phyloP scores from a whole-genome alignment of 2,797 vertebrate species.

The Sebastes cheni region DNA sequence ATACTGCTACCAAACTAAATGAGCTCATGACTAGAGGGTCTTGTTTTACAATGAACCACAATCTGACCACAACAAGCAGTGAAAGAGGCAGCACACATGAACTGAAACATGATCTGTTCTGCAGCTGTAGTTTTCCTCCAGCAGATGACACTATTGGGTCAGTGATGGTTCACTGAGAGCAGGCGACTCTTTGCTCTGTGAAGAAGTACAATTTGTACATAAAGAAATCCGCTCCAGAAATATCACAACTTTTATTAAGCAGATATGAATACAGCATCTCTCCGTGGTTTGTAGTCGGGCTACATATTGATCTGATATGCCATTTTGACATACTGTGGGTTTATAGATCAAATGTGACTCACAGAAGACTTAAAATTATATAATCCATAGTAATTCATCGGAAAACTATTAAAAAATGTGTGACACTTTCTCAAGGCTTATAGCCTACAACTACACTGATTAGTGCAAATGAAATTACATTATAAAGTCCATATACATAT shows the following conservation, averaged over 20 bases:
- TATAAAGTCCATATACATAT: background rate
- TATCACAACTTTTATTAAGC: slow-evolving; percentile 39
- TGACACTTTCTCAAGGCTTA: background rate
- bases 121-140: slow-evolving; percentile 53
- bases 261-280: background rate
- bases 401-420: background rate
- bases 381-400: background rate
- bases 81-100: background rate
- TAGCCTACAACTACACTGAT: background rate
- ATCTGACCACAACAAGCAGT: background rate
- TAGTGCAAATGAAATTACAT: background rate
- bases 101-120: background rate
- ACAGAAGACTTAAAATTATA: background rate
- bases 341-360: background rate
- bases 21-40: background rate
- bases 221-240: background rate
- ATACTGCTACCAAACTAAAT: background rate
- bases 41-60: background rate
- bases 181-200: background rate
- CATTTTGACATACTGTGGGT: background rate
- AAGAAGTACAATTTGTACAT: slow-evolving; percentile 4
- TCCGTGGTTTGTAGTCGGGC: background rate
- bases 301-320: background rate
- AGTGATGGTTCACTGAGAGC: background rate
- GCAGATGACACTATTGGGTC: slow-evolving; percentile 64